These are phyloP conservation scores for Sarcophilus harrisii DNA, from an alignment of 2,797 vertebrate genomes.

Conservation along the genomic window DNA sequence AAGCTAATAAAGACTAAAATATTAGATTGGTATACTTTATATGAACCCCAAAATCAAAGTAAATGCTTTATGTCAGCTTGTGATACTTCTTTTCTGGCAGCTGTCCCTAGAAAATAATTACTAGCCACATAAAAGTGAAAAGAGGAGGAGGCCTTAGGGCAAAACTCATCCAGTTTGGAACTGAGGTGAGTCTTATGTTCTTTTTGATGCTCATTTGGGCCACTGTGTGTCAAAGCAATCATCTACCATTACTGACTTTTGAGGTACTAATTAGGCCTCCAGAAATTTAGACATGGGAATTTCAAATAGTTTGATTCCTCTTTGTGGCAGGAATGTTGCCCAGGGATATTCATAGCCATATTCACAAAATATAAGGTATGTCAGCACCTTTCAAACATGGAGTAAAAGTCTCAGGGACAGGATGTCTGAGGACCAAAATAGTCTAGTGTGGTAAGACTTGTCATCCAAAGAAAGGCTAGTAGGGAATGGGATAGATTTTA, in stretches of 20 bases:
- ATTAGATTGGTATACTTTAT: not conserved
- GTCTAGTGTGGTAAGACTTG: not conserved
- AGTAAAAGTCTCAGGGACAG: not conserved
- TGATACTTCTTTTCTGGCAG: not conserved
- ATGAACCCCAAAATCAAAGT: not conserved
- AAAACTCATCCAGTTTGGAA: not conserved
- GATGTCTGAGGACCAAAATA: not conserved
- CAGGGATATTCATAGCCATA: not conserved
- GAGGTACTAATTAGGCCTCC: not conserved
- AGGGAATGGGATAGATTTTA: not conserved
- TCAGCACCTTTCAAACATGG: not conserved
- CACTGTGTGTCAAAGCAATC: not conserved
- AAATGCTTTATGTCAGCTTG: not conserved
- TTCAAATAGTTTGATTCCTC: not conserved
- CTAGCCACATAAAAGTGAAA: not conserved
- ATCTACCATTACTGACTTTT: not conserved
- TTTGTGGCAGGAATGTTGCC: not conserved
- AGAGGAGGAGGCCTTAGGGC: not conserved
- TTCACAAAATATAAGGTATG: not conserved
- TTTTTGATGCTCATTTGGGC: not conserved
- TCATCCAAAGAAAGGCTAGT: not conserved
- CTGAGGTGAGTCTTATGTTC: not conserved
- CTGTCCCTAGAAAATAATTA: not conserved
- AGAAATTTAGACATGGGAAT: not conserved
- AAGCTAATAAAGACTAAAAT: not conserved